Percentiles rank a stretch among this genome's conserved stretches.
These are phyloP conservation scores for Bursaphelenchus okinawaensis DNA, from an alignment of 2,888 invertebrate genomes.

Conservation along the genomic window DNA sequence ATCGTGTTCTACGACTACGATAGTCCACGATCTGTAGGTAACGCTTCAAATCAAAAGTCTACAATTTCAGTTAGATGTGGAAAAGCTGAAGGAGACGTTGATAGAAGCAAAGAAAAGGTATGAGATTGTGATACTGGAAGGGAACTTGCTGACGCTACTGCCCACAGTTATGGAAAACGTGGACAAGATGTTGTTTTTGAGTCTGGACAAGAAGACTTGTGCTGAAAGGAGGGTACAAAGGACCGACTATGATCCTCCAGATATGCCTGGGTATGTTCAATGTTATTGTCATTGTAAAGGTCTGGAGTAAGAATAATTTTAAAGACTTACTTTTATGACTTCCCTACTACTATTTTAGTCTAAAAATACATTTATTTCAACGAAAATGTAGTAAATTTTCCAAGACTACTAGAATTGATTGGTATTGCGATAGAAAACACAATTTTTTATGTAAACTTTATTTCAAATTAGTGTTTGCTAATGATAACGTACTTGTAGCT, in stretches of 20 bases:
- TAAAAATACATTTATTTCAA: no score
- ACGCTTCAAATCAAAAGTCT: background rate
- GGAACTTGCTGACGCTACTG: conserved; percentile 53
- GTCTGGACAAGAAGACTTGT: conserved; percentile 46
- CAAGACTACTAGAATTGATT: no score
- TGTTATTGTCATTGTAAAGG: no score
- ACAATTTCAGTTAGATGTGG: conserved; percentile 15
- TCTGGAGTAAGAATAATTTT: background rate
- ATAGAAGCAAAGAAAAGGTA: conserved; percentile 3
- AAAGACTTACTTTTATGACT: conserved; percentile 61
- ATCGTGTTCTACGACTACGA: conserved; percentile 39
- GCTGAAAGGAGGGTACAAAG: conserved; percentile 35
- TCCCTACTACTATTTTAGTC: no score
- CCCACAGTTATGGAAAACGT: conserved; percentile 30
- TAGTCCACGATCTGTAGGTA: conserved; percentile 15
- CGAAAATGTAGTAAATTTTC: no score
- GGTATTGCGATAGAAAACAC: no score
- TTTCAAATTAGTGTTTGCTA: background rate
- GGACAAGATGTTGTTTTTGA: conserved; percentile 44
- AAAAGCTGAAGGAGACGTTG: conserved; percentile 7
- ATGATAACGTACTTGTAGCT: conserved; percentile 15
- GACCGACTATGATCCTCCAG: conserved; percentile 74
- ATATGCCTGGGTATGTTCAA: conserved; percentile 73
- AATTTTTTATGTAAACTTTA: conserved; percentile 20
- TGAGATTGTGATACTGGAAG: conserved; percentile 47